These are phyloP conservation scores for Octonoba sinensis DNA, from an alignment of 2,888 invertebrate genomes.

Conservation along the genomic window DNA sequence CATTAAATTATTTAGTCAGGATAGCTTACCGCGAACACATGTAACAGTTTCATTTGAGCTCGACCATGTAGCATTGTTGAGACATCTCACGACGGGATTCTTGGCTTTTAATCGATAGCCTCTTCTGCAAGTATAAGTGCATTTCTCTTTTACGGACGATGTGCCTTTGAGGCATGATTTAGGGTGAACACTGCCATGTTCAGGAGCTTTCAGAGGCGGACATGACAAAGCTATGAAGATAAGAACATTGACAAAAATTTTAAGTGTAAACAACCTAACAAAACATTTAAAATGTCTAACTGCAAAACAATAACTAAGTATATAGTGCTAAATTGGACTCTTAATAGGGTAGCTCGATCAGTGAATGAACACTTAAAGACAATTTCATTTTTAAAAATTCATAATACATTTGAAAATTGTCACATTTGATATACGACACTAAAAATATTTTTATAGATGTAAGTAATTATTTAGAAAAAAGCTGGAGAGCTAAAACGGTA, in stretches of 20 bases:
- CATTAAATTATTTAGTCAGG: too few species aligned
- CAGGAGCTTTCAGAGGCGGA: constrained; percentile 73
- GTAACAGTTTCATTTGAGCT: not conserved
- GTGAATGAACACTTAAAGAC: too few species aligned
- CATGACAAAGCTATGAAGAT: constrained; percentile 72
- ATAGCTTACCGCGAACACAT: constrained; percentile 26
- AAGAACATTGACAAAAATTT: not conserved
- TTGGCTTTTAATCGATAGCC: constrained; percentile 72
- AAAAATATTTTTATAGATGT: too few species aligned
- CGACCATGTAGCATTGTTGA: constrained; percentile 21
- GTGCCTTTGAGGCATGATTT: constrained; percentile 74
- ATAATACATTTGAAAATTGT: too few species aligned
- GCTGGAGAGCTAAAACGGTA: too few species aligned
- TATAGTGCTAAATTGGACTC: not conserved
- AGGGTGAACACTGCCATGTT: constrained; percentile 75
- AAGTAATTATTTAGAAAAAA: too few species aligned
- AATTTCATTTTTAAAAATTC: too few species aligned
- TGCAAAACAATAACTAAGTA: constrained; percentile 21
- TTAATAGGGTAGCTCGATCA: too few species aligned
- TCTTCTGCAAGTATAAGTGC: constrained; percentile 73
- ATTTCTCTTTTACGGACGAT: constrained; percentile 72
- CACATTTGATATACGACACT: too few species aligned
- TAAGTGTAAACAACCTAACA: too few species aligned
- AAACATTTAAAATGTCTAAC: too few species aligned
- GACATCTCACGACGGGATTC: constrained; percentile 66